Evolutionary conservation across 2,113 vertebrate genomes (phyloP).

Genomic region (Fulmarus glacialis): DNA sequence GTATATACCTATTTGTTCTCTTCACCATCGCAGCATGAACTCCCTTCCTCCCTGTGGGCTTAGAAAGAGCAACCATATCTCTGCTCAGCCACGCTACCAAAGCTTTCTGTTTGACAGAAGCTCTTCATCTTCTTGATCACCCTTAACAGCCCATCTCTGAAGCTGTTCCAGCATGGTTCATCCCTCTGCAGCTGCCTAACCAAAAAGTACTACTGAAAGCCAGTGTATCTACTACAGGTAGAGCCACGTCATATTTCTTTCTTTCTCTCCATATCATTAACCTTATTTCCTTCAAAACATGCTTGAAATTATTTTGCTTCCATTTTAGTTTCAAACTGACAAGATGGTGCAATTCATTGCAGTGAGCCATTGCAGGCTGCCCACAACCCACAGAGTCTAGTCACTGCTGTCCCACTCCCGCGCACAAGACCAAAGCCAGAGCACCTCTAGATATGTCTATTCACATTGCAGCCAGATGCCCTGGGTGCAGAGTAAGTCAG

Average conservation of each 20-base stretch:
- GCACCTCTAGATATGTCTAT: not conserved
- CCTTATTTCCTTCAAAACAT: not conserved
- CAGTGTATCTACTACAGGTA: not conserved
- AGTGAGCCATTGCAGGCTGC: not conserved
- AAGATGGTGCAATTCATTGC: not conserved
- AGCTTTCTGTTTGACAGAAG: not conserved
- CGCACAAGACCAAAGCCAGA: not conserved
- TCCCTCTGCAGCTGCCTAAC: not conserved
- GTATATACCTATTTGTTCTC: not conserved
- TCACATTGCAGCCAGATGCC: not conserved
- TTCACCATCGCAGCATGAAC: not conserved
- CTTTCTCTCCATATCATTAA: not conserved
- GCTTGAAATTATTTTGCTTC: not conserved
- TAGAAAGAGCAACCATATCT: not conserved
- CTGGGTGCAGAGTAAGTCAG: not conserved
- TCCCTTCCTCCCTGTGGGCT: not conserved
- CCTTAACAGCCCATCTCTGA: not conserved
- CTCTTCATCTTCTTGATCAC: not conserved
- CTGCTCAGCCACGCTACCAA: not conserved
- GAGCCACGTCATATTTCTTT: not conserved
- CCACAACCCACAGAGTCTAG: not conserved
- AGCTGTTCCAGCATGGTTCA: not conserved
- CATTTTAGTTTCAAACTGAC: not conserved
- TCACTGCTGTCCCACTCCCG: not conserved
- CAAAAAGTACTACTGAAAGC: not conserved